phyloP scores from a whole-genome alignment of 2,888 invertebrate genomes.

The Prosapia bicincta region DNA sequence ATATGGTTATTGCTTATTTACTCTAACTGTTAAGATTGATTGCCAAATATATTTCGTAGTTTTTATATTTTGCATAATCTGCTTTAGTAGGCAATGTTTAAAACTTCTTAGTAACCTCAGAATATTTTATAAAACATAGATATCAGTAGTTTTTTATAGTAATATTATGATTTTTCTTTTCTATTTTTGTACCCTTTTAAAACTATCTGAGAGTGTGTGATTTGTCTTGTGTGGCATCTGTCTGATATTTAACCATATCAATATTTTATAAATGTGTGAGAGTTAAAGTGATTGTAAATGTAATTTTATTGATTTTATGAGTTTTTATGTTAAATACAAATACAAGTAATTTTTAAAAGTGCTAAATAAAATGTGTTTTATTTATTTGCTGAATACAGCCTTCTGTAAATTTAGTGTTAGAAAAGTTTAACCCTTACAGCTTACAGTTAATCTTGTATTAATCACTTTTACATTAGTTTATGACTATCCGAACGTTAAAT shows the following conservation, averaged over 20 bases:
- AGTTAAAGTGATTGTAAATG: background rate
- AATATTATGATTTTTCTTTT: slow-evolving; percentile 19
- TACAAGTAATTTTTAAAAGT: too few species aligned
- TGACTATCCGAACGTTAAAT: too few species aligned
- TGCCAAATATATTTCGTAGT: background rate
- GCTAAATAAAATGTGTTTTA: too few species aligned
- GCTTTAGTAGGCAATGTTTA: too few species aligned
- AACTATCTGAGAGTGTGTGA: slow-evolving; percentile 7
- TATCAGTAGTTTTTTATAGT: slow-evolving; percentile 2
- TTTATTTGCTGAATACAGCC: too few species aligned
- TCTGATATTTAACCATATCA: slow-evolving; percentile 23
- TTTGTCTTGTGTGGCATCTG: slow-evolving; percentile 6
- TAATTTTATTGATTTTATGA: background rate
- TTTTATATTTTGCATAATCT: background rate
- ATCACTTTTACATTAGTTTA: too few species aligned
- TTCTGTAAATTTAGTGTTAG: too few species aligned
- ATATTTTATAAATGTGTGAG: slow-evolving; percentile 11
- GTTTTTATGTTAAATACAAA: background rate
- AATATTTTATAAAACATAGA: background rate
- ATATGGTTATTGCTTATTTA: too few species aligned
- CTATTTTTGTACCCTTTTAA: slow-evolving; percentile 18
- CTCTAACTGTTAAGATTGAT: background rate
- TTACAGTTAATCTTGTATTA: too few species aligned
- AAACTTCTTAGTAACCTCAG: background rate
- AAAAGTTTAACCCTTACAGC: too few species aligned